Evolutionary conservation across 2,113 vertebrate species (phyloP).

Genomic region (Galeopterus variegatus): DNA sequence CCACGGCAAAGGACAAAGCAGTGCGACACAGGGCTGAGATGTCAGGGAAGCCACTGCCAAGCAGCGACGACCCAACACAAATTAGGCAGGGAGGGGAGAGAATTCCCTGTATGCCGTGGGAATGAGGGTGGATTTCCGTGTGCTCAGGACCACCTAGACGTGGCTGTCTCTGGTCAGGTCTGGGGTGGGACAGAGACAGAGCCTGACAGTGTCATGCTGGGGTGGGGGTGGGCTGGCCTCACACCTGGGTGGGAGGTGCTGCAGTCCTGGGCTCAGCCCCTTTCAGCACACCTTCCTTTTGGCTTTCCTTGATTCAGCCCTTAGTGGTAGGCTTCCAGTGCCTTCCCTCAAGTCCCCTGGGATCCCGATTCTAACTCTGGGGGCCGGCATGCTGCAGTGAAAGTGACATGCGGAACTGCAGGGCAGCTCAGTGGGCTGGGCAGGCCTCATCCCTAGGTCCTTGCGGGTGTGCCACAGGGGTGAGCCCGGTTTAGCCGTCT

Average conservation of each 20-base stretch:
- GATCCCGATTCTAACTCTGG: neutral
- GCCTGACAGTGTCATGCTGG: neutral
- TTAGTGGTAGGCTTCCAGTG: neutral
- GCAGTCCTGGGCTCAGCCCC: no score
- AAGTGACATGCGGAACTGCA: neutral
- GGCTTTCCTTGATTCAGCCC: neutral
- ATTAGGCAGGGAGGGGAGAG: neutral
- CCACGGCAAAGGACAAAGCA: neutral
- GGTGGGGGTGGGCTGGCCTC: no score
- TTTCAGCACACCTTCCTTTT: no score
- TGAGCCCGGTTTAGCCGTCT: neutral
- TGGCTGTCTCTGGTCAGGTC: accelerated
- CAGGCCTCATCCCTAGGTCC: neutral
- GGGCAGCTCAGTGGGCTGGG: neutral
- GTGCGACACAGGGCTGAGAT: accelerated
- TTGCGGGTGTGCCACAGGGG: accelerated
- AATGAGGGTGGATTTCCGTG: neutral
- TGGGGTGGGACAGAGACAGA: neutral
- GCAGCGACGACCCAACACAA: no score
- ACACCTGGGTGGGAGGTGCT: no score
- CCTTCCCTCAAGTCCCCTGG: neutral
- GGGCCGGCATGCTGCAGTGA: neutral
- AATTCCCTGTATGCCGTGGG: neutral
- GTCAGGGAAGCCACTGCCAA: neutral
- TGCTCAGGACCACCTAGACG: neutral